Evolutionary conservation across 1,140 invertebrate genomes (phyloP).

Genomic region (Anagrus nilaparvatae): DNA sequence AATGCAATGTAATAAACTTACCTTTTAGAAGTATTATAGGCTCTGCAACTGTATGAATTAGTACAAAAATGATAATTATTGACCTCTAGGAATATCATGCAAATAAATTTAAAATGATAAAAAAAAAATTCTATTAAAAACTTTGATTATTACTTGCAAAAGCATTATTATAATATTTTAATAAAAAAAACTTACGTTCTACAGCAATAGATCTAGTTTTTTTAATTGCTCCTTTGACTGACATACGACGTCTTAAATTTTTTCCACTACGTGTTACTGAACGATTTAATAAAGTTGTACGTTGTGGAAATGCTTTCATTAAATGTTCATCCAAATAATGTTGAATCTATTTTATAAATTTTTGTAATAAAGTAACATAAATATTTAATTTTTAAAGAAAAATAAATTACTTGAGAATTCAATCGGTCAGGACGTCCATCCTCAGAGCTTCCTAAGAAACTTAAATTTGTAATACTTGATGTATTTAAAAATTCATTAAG

Average conservation of each 20-base stretch:
- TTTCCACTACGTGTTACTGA: constrained; percentile 41
- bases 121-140: not conserved
- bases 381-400: no score
- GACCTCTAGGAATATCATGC: constrained; percentile 20
- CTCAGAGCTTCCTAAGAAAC: constrained; percentile 85
- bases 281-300: constrained; percentile 52
- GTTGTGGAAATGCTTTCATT: constrained; percentile 66
- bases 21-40: constrained; percentile 27
- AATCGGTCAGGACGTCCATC: constrained; percentile 73
- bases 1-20: constrained; percentile 25
- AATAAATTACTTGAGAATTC: constrained; percentile 35
- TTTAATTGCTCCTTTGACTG: constrained; percentile 75
- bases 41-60: constrained; percentile 22
- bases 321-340: constrained; percentile 80
- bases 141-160: not conserved
- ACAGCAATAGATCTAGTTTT: constrained; percentile 79
- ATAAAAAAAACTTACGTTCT: constrained; percentile 52
- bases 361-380: no score
- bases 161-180: no score
- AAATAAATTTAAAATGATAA: constrained; percentile 17
- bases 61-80: constrained; percentile 20
- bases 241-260: constrained; percentile 60
- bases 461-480: constrained; percentile 91
- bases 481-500: constrained; percentile 89
- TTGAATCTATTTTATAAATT: constrained; percentile 66